These are phyloP conservation scores for Iphiclides podalirius DNA, from an alignment of 2,888 invertebrate species.

Conservation along the genomic window DNA sequence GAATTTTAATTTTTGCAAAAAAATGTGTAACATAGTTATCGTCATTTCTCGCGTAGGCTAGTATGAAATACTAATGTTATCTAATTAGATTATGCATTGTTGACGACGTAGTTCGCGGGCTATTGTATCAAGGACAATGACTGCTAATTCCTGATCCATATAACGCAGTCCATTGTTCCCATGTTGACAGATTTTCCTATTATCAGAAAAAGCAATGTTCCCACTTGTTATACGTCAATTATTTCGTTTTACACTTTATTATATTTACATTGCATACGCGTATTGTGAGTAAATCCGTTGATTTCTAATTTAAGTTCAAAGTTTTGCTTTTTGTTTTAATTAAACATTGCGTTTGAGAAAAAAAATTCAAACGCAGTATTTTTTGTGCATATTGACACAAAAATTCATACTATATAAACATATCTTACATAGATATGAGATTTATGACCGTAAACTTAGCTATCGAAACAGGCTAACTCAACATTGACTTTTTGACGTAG, in stretches of 20 bases:
- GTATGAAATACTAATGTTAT: constrained; percentile 55
- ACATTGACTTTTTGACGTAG: too few relatives aligned
- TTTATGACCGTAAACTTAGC: too few relatives aligned
- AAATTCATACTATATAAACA: too few relatives aligned
- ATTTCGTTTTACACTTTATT: constrained; percentile 19
- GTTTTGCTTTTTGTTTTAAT: too few relatives aligned
- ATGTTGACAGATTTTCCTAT: constrained; percentile 78
- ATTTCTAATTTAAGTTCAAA: too few relatives aligned
- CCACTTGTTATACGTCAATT: constrained; percentile 32
- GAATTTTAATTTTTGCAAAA: too few relatives aligned
- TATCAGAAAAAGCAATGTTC: constrained; percentile 59
- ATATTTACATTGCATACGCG: constrained; percentile 8
- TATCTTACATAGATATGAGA: too few relatives aligned
- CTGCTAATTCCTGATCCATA: constrained; percentile 76
- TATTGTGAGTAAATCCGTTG: background rate
- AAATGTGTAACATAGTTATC: too few relatives aligned
- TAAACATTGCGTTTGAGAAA: too few relatives aligned
- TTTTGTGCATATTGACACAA: too few relatives aligned
- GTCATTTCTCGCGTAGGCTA: constrained; percentile 21
- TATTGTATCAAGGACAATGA: constrained; percentile 70
- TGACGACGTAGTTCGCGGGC: constrained; percentile 37
- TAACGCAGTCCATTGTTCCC: constrained; percentile 73
- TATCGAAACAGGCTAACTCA: too few relatives aligned
- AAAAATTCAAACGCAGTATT: too few relatives aligned
- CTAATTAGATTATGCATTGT: constrained; percentile 58